Evolutionary conservation across 2,113 vertebrate genomes (phyloP).

Genomic region (Gnathonemus echidnorhynchus): DNA sequence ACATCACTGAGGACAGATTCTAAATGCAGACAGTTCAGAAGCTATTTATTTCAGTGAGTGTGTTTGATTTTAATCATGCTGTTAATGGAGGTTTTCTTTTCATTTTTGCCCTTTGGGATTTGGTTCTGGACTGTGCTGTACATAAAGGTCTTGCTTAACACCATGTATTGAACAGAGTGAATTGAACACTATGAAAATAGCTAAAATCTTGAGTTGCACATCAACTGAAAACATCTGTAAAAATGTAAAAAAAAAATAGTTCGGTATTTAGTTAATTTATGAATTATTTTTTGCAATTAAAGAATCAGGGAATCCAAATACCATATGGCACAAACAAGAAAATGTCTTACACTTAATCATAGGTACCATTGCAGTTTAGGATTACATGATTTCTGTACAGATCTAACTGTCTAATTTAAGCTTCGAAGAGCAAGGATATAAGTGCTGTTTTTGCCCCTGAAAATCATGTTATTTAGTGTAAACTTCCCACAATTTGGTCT

Average conservation of each 20-base stretch:
- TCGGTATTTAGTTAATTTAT: not conserved
- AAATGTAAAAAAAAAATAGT: not conserved
- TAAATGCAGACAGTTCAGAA: not conserved
- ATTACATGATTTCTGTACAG: not conserved
- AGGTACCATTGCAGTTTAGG: not conserved
- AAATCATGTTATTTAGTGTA: not conserved
- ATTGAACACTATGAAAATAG: not conserved
- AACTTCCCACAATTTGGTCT: not conserved
- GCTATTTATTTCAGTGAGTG: not conserved
- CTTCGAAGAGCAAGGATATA: not conserved
- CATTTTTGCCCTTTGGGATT: not conserved
- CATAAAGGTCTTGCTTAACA: not conserved
- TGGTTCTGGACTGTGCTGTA: not conserved
- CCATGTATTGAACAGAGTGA: not conserved
- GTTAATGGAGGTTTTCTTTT: not conserved
- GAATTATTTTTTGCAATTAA: not conserved
- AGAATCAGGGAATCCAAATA: not conserved
- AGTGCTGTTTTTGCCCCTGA: not conserved
- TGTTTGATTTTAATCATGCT: not conserved
- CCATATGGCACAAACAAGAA: not conserved
- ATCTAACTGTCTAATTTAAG: not conserved
- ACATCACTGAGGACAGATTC: not conserved
- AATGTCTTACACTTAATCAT: not conserved
- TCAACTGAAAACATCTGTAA: not conserved
- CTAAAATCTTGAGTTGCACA: not conserved